Conservation (phyloP, 1,140 invertebrate species). For the Laupala kohalensis region DNA sequence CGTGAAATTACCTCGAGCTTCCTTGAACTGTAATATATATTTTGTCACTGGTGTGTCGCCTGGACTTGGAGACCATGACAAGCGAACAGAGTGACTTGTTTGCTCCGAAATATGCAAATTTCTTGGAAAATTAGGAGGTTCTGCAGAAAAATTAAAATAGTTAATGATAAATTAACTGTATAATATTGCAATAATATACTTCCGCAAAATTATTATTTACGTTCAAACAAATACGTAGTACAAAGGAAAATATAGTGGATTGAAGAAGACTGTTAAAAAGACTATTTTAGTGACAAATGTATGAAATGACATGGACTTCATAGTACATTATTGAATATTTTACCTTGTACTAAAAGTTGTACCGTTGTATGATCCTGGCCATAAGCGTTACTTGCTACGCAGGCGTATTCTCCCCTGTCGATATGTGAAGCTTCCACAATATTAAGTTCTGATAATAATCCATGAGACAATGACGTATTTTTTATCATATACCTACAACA, state of each 20-base stretch:
- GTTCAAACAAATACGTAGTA: too few species aligned
- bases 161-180: neutral
- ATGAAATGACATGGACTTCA: too few species aligned
- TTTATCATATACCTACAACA: slow-evolving; percentile 34
- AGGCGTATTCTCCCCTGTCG: slow-evolving; percentile 55
- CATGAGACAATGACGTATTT: slow-evolving; percentile 32
- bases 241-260: too few species aligned
- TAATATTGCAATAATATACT: too few species aligned
- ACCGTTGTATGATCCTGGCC: slow-evolving; percentile 51
- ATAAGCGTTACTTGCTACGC: slow-evolving; percentile 50
- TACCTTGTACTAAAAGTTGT: slow-evolving; percentile 51
- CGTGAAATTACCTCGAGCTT: slow-evolving; percentile 36
- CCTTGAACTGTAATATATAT: slow-evolving; percentile 47
- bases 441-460: slow-evolving; percentile 42
- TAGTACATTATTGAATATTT: too few species aligned
- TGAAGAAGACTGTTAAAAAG: too few species aligned
- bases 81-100: slow-evolving; percentile 39
- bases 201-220: too few species aligned
- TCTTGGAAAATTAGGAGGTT: slow-evolving; percentile 47
- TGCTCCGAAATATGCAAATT: slow-evolving; percentile 42
- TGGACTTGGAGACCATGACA: slow-evolving; percentile 42
- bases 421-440: slow-evolving; percentile 42
- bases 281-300: too few species aligned
- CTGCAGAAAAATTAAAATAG: slow-evolving; percentile 21
- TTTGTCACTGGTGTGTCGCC: slow-evolving; percentile 40